Conservation (phyloP, 1,140 invertebrate genomes). For the Ceratoteleas bidentatus region DNA sequence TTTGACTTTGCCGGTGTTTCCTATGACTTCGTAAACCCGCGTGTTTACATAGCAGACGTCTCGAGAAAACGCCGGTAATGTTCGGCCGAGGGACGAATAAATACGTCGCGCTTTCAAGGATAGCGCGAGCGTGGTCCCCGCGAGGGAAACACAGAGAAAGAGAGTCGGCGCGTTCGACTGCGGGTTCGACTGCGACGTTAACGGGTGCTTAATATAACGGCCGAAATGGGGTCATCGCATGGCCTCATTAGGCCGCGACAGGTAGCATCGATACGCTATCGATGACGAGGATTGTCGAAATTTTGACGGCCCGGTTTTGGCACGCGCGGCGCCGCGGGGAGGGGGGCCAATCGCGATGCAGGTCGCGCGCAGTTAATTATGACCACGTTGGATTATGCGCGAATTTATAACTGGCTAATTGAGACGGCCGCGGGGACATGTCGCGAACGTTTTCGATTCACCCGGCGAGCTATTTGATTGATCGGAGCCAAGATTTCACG, state of each 20-base stretch:
- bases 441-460: too few species aligned
- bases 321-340: conserved; percentile 15
- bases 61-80: not conserved
- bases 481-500: not conserved
- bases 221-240: conserved; percentile 64
- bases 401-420: not conserved
- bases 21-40: not conserved
- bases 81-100: not conserved
- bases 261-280: conserved; percentile 35
- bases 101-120: conserved; percentile 3
- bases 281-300: conserved; percentile 31
- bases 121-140: not conserved
- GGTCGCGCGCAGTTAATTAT: conserved; percentile 25
- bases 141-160: not conserved
- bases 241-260: conserved; percentile 48
- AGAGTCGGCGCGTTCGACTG: not conserved
- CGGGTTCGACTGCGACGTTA: not conserved
- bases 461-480: too few species aligned
- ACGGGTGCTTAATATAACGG: conserved; percentile 68
- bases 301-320: conserved; percentile 36
- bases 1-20: not conserved
- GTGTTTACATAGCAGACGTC: not conserved
- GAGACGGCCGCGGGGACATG: not conserved
- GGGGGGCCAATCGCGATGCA: conserved; percentile 11
- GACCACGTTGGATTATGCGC: conserved; percentile 3